Evolutionary conservation across 2,888 invertebrate species (phyloP).

Genomic region (Tortricodes alternella): DNA sequence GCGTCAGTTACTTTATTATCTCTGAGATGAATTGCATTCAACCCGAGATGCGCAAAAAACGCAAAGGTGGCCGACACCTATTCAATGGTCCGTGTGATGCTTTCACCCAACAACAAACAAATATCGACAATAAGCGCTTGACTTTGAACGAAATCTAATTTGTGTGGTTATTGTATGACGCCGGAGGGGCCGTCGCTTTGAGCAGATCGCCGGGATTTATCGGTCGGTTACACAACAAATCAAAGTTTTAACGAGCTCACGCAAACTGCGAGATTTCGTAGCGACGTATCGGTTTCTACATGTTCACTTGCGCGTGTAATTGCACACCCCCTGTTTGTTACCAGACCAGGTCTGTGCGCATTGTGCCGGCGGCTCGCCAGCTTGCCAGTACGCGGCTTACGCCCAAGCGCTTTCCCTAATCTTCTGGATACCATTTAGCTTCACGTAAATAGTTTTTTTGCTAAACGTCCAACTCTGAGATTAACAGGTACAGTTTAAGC

Average conservation of each 20-base stretch:
- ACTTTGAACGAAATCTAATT: conserved; percentile 82
- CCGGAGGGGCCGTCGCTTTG: conserved; percentile 59
- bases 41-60: conserved; percentile 49
- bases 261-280: conserved; percentile 61
- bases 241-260: conserved; percentile 78
- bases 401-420: conserved; percentile 53
- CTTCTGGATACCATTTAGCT: conserved; percentile 56
- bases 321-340: no score
- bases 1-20: conserved; percentile 36
- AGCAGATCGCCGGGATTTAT: conserved; percentile 66
- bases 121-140: conserved; percentile 76
- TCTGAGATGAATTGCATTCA: conserved; percentile 36
- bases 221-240: conserved; percentile 81
- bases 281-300: conserved; percentile 55
- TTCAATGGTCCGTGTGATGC: conserved; percentile 72
- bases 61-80: conserved; percentile 71
- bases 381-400: conserved; percentile 45
- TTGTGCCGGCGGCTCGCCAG: conserved; percentile 19
- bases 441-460: conserved; percentile 73
- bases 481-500: conserved; percentile 77
- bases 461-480: conserved; percentile 47
- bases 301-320: conserved; percentile 71
- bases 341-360: conserved; percentile 37
- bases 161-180: conserved; percentile 80
- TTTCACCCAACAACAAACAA: conserved; percentile 73